Percentiles rank a stretch among this genome's conserved stretches.
phyloP scores from a whole-genome alignment of 2,888 invertebrate genomes.

The Hecatera dysodea region DNA sequence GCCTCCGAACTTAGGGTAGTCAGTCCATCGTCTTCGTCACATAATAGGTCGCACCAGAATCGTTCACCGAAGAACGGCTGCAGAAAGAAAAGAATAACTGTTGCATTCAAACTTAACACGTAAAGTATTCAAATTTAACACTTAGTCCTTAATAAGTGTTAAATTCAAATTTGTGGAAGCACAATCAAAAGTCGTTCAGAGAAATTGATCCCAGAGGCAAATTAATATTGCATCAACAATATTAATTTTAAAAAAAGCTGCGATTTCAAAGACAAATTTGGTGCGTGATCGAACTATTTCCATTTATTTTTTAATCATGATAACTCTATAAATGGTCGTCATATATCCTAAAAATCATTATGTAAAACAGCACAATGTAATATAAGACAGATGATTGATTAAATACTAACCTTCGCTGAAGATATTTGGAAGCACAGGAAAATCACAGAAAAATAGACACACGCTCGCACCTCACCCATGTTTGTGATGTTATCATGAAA shows the following conservation, averaged over 20 bases:
- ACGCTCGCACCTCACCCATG: slow-evolving; percentile 81
- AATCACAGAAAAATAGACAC: slow-evolving; percentile 76
- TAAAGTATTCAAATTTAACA: too few relatives aligned
- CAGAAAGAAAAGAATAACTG: slow-evolving; percentile 29
- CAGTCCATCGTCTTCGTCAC: slow-evolving; percentile 70
- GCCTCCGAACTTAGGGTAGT: slow-evolving; percentile 56
- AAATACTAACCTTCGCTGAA: slow-evolving; percentile 77
- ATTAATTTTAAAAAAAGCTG: not conserved
- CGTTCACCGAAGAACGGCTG: slow-evolving; percentile 77
- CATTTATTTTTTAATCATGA: not conserved
- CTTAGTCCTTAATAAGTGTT: too few relatives aligned
- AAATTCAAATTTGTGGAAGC: not conserved
- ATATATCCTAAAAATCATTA: not conserved
- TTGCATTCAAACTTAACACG: too few relatives aligned
- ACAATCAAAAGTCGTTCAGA: not conserved
- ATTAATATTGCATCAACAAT: too few relatives aligned
- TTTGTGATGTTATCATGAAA: slow-evolving; percentile 80
- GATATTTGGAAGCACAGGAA: slow-evolving; percentile 77
- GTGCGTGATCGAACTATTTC: not conserved
- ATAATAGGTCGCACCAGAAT: slow-evolving; percentile 76
- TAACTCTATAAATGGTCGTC: not conserved
- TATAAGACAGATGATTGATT: not conserved
- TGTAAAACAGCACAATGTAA: not conserved
- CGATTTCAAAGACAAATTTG: too few relatives aligned
- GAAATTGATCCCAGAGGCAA: not conserved